Conservation (phyloP, 2,888 invertebrate species). For the Oscheius myriophilus region DNA sequence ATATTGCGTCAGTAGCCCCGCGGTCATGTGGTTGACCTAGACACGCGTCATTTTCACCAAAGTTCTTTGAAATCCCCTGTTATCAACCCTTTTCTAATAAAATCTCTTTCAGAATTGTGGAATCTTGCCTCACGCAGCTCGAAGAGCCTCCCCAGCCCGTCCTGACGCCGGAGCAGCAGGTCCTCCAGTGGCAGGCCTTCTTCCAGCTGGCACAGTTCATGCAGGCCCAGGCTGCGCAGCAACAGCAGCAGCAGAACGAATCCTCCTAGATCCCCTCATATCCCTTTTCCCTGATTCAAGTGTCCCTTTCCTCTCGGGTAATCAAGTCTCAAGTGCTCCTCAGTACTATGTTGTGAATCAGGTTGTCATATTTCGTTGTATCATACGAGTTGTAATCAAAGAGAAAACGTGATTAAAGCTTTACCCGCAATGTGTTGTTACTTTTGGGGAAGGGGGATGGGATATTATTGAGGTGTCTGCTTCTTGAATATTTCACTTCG, state of each 20-base stretch:
- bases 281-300: background rate
- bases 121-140: background rate
- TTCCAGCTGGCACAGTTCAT: slow-evolving; percentile 1
- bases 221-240: slow-evolving; percentile 8
- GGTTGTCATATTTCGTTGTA: background rate
- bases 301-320: background rate
- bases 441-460: too few relatives aligned
- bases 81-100: too few relatives aligned
- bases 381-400: too few relatives aligned
- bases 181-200: slow-evolving; percentile 7
- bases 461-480: too few relatives aligned
- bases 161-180: background rate
- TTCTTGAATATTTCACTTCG: too few relatives aligned
- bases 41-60: too few relatives aligned
- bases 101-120: slow-evolving; percentile 12
- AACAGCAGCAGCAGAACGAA: background rate
- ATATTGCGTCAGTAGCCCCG: too few relatives aligned
- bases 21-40: too few relatives aligned
- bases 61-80: too few relatives aligned
- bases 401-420: too few relatives aligned
- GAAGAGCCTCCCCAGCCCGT: background rate
- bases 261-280: background rate
- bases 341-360: background rate
- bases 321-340: background rate
- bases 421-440: too few relatives aligned